phyloP scores from a whole-genome alignment of 1,140 invertebrate species.

The Neuroterus valhalla region DNA sequence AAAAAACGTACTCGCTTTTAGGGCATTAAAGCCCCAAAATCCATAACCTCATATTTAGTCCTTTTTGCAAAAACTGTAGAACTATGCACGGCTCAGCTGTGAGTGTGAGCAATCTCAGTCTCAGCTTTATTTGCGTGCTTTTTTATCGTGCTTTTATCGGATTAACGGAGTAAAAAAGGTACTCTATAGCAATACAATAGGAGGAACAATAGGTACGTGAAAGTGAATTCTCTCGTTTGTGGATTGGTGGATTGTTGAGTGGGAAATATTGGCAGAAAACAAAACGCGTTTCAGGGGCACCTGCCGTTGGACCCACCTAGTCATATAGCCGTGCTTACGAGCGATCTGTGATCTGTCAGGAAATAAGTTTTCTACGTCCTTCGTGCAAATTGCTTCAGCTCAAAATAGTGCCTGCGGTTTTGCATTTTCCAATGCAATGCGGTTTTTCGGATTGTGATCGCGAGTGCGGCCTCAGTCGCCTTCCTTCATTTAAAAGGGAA shows the following conservation, averaged over 20 bases:
- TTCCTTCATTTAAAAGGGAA: neutral
- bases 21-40: no score
- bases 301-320: constrained; percentile 62
- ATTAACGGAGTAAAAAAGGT: constrained; percentile 57
- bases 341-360: constrained; percentile 49
- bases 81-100: constrained; percentile 69
- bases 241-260: constrained; percentile 37
- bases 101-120: constrained; percentile 44
- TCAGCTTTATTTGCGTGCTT: constrained; percentile 43
- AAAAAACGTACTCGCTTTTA: no score
- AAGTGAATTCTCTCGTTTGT: constrained; percentile 34
- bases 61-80: constrained; percentile 67
- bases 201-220: constrained; percentile 54
- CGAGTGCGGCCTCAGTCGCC: neutral
- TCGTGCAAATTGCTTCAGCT: neutral
- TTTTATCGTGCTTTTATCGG: constrained; percentile 57
- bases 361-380: constrained; percentile 37
- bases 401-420: constrained; percentile 13
- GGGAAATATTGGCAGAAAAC: constrained; percentile 24
- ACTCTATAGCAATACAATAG: constrained; percentile 41
- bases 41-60: constrained; percentile 40
- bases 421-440: constrained; percentile 21
- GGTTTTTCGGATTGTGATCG: constrained; percentile 13
- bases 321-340: constrained; percentile 38
- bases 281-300: constrained; percentile 44